Conservation (phyloP, 1,140 invertebrate species). For the Drosophila saltans region DNA sequence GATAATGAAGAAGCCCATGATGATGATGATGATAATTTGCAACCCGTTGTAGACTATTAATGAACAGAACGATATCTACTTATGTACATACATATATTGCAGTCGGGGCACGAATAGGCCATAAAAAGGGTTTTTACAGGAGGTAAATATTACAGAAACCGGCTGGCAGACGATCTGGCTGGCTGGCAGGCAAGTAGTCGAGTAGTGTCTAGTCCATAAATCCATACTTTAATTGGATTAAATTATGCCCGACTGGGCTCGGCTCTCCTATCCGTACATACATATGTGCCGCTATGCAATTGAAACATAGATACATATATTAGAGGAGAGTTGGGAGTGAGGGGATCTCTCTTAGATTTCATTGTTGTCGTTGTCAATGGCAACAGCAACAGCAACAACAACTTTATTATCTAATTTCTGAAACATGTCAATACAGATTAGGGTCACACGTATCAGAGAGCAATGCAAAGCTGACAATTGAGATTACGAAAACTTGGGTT, state of each 20-base stretch:
- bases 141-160: constrained; percentile 6
- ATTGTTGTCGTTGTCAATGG: constrained; percentile 43
- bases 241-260: constrained; percentile 63
- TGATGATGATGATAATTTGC: constrained; percentile 55
- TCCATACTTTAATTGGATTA: constrained; percentile 80
- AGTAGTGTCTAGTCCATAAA: constrained; percentile 59
- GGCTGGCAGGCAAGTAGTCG: not conserved
- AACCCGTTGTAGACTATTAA: constrained; percentile 52
- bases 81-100: not conserved
- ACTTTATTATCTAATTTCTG: constrained; percentile 78
- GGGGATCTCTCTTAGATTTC: constrained; percentile 12
- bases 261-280: constrained; percentile 19
- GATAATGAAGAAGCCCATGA: not conserved
- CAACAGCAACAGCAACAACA: constrained; percentile 50
- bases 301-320: not conserved
- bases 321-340: constrained; percentile 2
- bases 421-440: constrained; percentile 81
- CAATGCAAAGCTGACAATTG: constrained; percentile 70
- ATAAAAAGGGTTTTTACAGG: constrained; percentile 59
- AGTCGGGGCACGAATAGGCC: constrained; percentile 51
- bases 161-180: constrained; percentile 32
- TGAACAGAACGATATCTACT: constrained; percentile 18
- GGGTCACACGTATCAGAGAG: constrained; percentile 72
- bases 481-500: constrained; percentile 55
- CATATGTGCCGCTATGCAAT: constrained; percentile 4